Evolutionary conservation across 1,140 invertebrate genomes (phyloP).

Genomic region (Drosophila seguyi): DNA sequence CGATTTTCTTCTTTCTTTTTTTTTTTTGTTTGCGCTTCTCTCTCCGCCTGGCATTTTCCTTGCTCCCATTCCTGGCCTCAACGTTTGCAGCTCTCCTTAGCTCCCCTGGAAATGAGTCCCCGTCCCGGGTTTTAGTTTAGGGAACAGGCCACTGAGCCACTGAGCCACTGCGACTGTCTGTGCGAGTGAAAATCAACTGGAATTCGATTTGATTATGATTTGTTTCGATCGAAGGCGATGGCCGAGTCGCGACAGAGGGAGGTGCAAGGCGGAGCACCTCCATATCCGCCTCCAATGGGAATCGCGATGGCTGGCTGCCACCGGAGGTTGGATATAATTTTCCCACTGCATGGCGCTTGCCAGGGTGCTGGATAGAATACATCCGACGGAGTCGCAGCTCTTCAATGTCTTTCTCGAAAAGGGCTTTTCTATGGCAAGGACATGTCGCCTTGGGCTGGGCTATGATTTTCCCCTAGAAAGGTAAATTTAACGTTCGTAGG

Average conservation of each 20-base stretch:
- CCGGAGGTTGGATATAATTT: slow-evolving; percentile 65
- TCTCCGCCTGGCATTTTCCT: slow-evolving; percentile 9
- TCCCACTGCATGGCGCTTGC: slow-evolving; percentile 57
- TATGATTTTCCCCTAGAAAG: neutral
- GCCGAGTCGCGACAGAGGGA: neutral
- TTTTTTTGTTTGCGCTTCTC: slow-evolving; percentile 59
- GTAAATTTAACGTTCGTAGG: neutral
- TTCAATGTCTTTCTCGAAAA: slow-evolving; percentile 62
- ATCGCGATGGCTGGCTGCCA: slow-evolving; percentile 47
- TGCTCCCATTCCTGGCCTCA: slow-evolving; percentile 10
- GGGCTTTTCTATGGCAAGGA: slow-evolving; percentile 29
- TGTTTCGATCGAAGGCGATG: slow-evolving; percentile 69
- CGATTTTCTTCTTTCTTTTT: slow-evolving; percentile 51
- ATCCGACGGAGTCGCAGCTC: slow-evolving; percentile 1
- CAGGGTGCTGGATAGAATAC: slow-evolving; percentile 8
- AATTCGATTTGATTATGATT: slow-evolving; percentile 84
- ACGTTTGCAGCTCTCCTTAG: slow-evolving; percentile 16
- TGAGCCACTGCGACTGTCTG: slow-evolving; percentile 70
- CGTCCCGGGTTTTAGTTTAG: slow-evolving; percentile 21
- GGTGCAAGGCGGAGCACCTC: slow-evolving; percentile 1
- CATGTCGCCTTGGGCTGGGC: neutral
- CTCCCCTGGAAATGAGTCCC: slow-evolving; percentile 57
- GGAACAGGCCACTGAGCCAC: slow-evolving; percentile 40
- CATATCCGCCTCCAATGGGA: slow-evolving; percentile 56
- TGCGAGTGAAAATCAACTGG: slow-evolving; percentile 79